Conservation (phyloP, 2,888 invertebrate genomes). For the Mongoloraphidia duomilia region DNA sequence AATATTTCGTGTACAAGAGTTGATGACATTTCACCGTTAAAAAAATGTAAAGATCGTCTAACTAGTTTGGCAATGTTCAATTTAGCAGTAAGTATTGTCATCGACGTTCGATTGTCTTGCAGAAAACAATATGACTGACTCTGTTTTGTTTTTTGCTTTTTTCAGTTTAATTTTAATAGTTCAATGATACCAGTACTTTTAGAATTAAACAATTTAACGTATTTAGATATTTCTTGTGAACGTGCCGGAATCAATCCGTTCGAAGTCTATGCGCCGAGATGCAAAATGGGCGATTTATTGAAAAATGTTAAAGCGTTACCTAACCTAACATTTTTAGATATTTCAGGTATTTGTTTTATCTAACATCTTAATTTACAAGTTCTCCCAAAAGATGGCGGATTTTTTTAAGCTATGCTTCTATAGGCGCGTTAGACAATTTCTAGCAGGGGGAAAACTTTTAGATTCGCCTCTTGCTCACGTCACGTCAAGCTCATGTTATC, state of each 20-base stretch:
- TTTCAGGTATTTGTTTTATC: conserved; percentile 36
- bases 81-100: conserved; percentile 32
- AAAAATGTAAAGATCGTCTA: conserved; percentile 38
- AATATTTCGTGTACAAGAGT: conserved; percentile 52
- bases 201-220: conserved; percentile 34
- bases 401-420: too few relatives aligned
- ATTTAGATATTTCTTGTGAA: conserved; percentile 42
- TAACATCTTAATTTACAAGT: too few relatives aligned
- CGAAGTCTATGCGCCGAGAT: conserved; percentile 29
- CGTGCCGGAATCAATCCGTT: conserved; percentile 30
- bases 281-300: conserved; percentile 32
- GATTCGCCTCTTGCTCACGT: too few relatives aligned
- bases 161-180: conserved; percentile 1
- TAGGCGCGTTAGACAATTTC: too few relatives aligned
- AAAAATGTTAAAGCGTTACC: conserved; percentile 34
- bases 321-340: conserved; percentile 42
- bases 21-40: conserved; percentile 43
- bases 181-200: conserved; percentile 32
- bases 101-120: background rate
- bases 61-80: conserved; percentile 44
- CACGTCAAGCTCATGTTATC: too few relatives aligned
- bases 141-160: too few relatives aligned
- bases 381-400: too few relatives aligned
- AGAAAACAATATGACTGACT: background rate
- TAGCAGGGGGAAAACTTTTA: too few relatives aligned